Evolutionary conservation across 2,888 invertebrate genomes (phyloP).

Genomic region (Nomada hirtipes): DNA sequence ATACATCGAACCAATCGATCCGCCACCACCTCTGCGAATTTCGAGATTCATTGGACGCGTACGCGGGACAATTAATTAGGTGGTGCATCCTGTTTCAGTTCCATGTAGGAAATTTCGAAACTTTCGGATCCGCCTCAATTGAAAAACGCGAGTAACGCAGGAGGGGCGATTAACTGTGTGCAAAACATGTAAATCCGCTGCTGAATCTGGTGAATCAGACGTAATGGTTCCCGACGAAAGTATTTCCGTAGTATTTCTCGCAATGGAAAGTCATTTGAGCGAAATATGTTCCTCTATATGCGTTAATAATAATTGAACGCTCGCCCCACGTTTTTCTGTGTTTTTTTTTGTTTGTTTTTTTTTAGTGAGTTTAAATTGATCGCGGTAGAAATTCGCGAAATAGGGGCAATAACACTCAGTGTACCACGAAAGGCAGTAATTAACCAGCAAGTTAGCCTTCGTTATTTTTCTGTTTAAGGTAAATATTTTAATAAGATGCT

Average conservation of each 20-base stretch:
- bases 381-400: background rate
- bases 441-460: conserved; percentile 2
- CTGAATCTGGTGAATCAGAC: background rate
- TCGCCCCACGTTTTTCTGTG: background rate
- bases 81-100: background rate
- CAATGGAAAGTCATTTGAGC: background rate
- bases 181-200: background rate
- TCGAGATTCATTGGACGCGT: conserved; percentile 17
- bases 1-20: conserved; percentile 47
- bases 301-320: background rate
- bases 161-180: background rate
- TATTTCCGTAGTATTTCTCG: background rate
- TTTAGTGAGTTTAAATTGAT: background rate
- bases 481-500: conserved; percentile 63
- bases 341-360: background rate
- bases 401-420: too few relatives aligned
- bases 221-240: background rate
- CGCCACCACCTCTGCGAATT: conserved; percentile 21
- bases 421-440: background rate
- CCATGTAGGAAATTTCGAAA: background rate
- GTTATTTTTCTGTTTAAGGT: conserved; percentile 24
- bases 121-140: background rate
- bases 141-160: background rate
- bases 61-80: conserved; percentile 23
- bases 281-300: background rate